These are phyloP conservation scores for Parnassius smintheus DNA, from an alignment of 2,888 invertebrate genomes.

Conservation along the genomic window DNA sequence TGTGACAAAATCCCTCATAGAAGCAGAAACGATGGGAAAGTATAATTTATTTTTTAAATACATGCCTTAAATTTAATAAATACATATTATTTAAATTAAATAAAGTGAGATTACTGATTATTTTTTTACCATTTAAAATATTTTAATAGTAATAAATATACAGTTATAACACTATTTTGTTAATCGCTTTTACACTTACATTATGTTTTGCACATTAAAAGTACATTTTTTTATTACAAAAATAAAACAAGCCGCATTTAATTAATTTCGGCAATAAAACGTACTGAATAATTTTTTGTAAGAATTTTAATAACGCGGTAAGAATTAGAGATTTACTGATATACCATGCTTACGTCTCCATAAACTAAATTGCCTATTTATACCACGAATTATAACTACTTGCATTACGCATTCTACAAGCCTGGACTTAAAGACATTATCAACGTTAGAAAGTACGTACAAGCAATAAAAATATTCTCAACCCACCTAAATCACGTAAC, in stretches of 20 bases:
- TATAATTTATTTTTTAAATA: no score
- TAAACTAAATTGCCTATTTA: constrained; percentile 16
- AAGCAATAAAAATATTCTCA: constrained; percentile 16
- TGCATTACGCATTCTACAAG: constrained; percentile 21
- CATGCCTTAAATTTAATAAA: no score
- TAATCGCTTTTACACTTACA: no score
- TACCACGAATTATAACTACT: constrained; percentile 17
- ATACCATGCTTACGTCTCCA: constrained; percentile 15
- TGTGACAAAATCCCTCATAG: no score
- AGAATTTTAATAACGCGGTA: constrained; percentile 22
- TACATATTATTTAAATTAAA: no score
- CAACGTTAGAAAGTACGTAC: constrained; percentile 16
- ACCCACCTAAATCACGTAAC: constrained; percentile 38
- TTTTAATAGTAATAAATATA: no score
- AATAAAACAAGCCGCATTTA: constrained; percentile 20
- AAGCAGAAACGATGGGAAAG: background rate
- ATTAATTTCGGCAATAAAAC: constrained; percentile 22
- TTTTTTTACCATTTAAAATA: no score
- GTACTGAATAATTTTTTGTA: constrained; percentile 12
- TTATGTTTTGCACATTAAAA: no score
- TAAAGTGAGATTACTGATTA: no score
- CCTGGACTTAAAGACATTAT: constrained; percentile 6
- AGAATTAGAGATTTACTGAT: constrained; percentile 23
- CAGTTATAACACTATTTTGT: no score
- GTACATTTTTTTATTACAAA: background rate